Evolutionary conservation across 92 coral and sea anemone species (phyloP).

Genomic region (Epizoanthus fatuus): DNA sequence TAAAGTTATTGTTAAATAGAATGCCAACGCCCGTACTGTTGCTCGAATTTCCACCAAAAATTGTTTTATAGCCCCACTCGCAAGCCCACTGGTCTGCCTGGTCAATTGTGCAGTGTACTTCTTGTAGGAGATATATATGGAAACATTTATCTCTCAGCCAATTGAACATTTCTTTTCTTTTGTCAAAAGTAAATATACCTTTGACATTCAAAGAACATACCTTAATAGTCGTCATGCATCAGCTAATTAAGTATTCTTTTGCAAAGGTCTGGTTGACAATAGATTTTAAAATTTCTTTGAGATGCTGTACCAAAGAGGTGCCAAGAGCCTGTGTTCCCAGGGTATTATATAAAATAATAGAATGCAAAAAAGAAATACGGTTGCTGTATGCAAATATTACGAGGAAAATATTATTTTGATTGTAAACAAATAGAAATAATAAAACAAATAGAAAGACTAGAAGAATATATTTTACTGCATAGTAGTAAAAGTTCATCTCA

Average conservation of each 20-base stretch:
- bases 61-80: constrained; percentile 49
- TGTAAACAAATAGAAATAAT: background rate
- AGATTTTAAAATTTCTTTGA: background rate
- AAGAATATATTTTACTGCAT: background rate
- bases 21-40: constrained; percentile 36
- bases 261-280: constrained; percentile 4
- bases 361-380: constrained; percentile 1
- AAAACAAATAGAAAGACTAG: no score
- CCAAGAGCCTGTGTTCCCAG: background rate
- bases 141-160: constrained; percentile 5
- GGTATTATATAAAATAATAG: background rate
- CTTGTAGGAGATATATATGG: constrained; percentile 8
- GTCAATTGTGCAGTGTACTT: constrained; percentile 43
- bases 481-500: background rate
- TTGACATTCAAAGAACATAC: constrained; percentile 8
- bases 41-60: constrained; percentile 28
- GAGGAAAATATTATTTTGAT: constrained; percentile 2
- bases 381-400: constrained; percentile 2
- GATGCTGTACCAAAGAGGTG: background rate
- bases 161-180: background rate
- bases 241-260: background rate
- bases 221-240: background rate
- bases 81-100: constrained; percentile 27
- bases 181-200: constrained; percentile 4
- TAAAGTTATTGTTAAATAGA: constrained; percentile 28